Evolutionary conservation across 2,113 vertebrate genomes (phyloP), one percentile per base, ranked within the genome.

Genomic region (Suricata suricatta): DNA sequence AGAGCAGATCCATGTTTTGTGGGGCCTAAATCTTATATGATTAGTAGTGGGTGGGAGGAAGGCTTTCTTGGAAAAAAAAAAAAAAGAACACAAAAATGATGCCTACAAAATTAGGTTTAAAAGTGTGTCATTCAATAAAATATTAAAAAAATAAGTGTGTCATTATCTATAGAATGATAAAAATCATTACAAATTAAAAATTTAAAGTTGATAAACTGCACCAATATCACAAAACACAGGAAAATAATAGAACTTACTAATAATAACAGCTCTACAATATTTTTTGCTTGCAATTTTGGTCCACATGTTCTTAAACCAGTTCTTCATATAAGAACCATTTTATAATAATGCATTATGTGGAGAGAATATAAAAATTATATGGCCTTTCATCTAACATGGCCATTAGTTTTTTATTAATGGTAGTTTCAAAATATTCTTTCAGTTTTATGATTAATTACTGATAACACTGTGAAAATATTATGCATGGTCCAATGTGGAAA

Each of bases 401-500:
- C 76, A 76, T 50, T 68, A 57, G 44, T 17, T 66, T 71, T 82
- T 91, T 41, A 33, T 68, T 74, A 63, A 3, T 47, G 38, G 47
- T 80, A 85, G 64, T 64, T 84, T 27, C 76, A n/a, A 88, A 91
- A 97, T 77, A 88, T 87, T 64, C 19, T 93, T 90, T 93, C 33
- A 50, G 50, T 29, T 71, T 87, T 19, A 68, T 6, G 91, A 35
- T 11, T 86, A 3, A 84, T 63, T 88, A 71, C 25, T 88, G n/a
- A 16, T 54, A 88, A 96, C 33, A 57, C 7, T 12, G 72, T 54
- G 11, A 31, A 89, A 89, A 82, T 88, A 91, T 63, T 90, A 90
- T 63, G 31, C 6, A 29, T 54, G 57, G 69, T 74, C 33, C 31
- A 89, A 71, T 69, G 77, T 88, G 41, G 57, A 80, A 81, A 82